phyloP scores from a whole-genome alignment of 2,888 invertebrate species.

The Hartigia nigra region DNA sequence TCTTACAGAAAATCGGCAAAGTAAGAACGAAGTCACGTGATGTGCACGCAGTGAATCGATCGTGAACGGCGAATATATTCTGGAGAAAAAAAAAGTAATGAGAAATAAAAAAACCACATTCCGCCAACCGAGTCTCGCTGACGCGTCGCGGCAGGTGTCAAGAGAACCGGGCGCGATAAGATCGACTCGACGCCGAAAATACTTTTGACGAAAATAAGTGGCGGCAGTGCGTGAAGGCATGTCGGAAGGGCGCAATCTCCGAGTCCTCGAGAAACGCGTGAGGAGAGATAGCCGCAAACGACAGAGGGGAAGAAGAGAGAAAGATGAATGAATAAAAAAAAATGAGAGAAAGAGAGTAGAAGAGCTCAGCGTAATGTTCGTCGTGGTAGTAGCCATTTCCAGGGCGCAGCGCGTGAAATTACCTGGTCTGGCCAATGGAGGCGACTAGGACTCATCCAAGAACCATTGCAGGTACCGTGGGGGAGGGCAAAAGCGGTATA shows the following conservation, averaged over 20 bases:
- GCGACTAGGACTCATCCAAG: not conserved
- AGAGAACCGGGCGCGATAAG: conserved; percentile 4
- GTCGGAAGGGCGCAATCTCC: not conserved
- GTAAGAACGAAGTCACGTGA: not conserved
- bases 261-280: not conserved
- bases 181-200: conserved; percentile 3
- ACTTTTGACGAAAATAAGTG: conserved; percentile 2
- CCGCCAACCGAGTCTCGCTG: not conserved
- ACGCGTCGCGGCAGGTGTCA: conserved; percentile 5
- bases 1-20: not conserved
- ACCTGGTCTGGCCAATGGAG: not conserved
- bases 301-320: not conserved
- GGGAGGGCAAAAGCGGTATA: not conserved
- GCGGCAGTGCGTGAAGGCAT: not conserved
- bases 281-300: not conserved
- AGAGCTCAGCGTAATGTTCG: not conserved
- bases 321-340: not conserved
- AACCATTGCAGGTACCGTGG: not conserved
- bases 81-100: not conserved
- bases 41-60: not conserved
- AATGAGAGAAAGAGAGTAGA: conserved; percentile 5
- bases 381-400: not conserved
- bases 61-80: not conserved
- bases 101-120: not conserved
- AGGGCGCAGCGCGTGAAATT: not conserved